Evolutionary conservation across 2,113 vertebrate genomes (phyloP).

Genomic region (Panurus biarmicus): DNA sequence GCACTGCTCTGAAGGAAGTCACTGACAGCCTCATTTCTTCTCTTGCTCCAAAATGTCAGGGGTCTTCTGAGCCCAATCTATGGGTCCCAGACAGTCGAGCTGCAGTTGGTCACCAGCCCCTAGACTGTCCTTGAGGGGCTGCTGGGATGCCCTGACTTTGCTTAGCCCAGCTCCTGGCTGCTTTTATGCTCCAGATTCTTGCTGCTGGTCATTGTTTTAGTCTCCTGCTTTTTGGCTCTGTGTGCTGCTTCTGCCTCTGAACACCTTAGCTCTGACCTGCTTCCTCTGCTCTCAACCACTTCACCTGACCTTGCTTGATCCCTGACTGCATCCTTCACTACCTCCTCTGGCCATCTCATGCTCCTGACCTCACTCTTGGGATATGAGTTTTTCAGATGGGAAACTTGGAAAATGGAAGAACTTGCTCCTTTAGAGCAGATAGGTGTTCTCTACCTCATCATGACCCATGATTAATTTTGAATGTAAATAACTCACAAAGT

Average conservation of each 20-base stretch:
- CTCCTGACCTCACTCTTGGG: background rate
- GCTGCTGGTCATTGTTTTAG: background rate
- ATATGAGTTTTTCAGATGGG: background rate
- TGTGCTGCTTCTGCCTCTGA: background rate
- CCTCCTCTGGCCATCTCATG: background rate
- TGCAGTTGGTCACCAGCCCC: background rate
- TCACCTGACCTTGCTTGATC: background rate
- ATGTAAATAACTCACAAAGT: background rate
- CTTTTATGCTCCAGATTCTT: background rate
- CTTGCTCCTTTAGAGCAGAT: background rate
- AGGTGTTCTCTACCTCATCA: background rate
- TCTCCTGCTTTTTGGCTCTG: background rate
- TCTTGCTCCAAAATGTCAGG: background rate
- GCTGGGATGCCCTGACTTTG: background rate
- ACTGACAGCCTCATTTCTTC: background rate
- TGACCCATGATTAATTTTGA: background rate
- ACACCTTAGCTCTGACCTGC: background rate
- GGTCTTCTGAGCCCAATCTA: background rate
- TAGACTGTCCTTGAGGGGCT: background rate
- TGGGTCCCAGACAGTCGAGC: fast-evolving
- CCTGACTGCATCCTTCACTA: background rate
- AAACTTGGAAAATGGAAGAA: background rate
- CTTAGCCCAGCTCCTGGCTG: background rate
- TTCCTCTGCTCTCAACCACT: background rate
- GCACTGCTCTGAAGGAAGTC: background rate